phyloP scores from a whole-genome alignment of 2,797 vertebrate species.

The Benthosema pterotum region DNA sequence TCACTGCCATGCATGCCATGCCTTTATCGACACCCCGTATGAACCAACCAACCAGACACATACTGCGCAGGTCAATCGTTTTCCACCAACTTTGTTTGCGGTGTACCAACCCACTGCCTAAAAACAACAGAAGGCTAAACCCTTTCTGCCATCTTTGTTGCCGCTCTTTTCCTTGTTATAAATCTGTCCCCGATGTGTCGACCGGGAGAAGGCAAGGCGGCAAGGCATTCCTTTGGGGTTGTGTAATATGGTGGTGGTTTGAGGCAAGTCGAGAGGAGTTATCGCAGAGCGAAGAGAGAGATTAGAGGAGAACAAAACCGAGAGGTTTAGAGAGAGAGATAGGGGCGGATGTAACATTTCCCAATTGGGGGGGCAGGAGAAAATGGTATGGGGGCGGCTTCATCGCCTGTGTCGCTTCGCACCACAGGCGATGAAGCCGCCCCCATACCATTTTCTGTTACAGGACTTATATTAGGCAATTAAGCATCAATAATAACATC shows the following conservation, averaged over 20 bases:
- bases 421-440: too few species aligned
- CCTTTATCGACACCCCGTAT: constrained; percentile 27
- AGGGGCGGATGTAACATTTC: too few species aligned
- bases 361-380: too few species aligned
- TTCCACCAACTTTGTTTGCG: not conserved
- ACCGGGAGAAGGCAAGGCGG: too few species aligned
- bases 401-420: too few species aligned
- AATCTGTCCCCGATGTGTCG: constrained; percentile 52
- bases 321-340: constrained; percentile 13
- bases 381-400: too few species aligned
- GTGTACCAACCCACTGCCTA: constrained; percentile 35
- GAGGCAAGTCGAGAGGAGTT: constrained; percentile 17
- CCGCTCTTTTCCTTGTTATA: constrained; percentile 46
- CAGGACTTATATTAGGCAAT: too few species aligned
- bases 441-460: too few species aligned
- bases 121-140: constrained; percentile 12
- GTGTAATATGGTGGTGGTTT: constrained; percentile 60
- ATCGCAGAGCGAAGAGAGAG: constrained; percentile 24
- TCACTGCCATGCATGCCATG: constrained; percentile 39
- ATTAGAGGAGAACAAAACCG: too few species aligned
- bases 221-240: constrained; percentile 67
- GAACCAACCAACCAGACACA: constrained; percentile 26
- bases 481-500: too few species aligned
- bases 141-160: constrained; percentile 29
- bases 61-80: too few species aligned